A percentile compares a stretch with the other conserved stretches of the same genome.
Evolutionary conservation across 1,140 invertebrate species (phyloP).

Genomic region (Drosophila ananassae): DNA sequence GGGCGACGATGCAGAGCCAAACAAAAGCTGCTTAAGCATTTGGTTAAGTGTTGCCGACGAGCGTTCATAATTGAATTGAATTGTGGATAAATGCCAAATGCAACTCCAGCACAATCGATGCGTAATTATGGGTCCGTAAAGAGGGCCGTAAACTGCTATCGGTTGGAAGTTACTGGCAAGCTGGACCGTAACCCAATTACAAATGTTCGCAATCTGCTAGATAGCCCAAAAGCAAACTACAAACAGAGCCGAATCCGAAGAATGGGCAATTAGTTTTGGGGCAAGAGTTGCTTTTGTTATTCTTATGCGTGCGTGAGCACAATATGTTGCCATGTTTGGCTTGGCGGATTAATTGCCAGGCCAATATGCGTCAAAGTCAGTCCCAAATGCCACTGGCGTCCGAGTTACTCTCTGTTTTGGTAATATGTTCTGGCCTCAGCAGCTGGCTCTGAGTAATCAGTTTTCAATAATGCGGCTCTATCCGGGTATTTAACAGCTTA

Average conservation of each 20-base stretch:
- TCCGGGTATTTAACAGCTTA: constrained; percentile 43
- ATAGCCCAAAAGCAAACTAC: constrained; percentile 9
- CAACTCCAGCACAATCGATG: constrained; percentile 58
- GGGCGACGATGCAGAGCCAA: constrained; percentile 8
- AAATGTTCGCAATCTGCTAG: constrained; percentile 5
- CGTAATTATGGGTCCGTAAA: constrained; percentile 63
- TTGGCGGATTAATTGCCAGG: constrained; percentile 68
- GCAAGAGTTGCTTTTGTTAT: constrained; percentile 44
- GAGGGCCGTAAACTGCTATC: constrained; percentile 47
- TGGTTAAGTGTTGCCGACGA: constrained; percentile 60
- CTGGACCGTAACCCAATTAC: constrained; percentile 44
- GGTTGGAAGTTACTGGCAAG: constrained; percentile 30
- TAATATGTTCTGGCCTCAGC: constrained; percentile 46
- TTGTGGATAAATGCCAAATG: constrained; percentile 69
- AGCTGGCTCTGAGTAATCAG: constrained; percentile 44
- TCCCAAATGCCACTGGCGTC: constrained; percentile 23
- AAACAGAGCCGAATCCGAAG: constrained; percentile 2
- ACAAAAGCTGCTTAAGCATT: constrained; percentile 62
- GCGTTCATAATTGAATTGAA: constrained; percentile 69
- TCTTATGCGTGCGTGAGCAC: constrained; percentile 58
- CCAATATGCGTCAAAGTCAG: constrained; percentile 68
- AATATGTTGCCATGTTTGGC: constrained; percentile 67
- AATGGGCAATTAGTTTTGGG: constrained; percentile 42
- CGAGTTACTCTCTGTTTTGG: constrained; percentile 14
- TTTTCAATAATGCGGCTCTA: constrained; percentile 61